Evolutionary conservation across 2,797 vertebrate genomes (phyloP), one percentile per base, ranked within the genome.

Genomic region (Perodicticus potto): DNA sequence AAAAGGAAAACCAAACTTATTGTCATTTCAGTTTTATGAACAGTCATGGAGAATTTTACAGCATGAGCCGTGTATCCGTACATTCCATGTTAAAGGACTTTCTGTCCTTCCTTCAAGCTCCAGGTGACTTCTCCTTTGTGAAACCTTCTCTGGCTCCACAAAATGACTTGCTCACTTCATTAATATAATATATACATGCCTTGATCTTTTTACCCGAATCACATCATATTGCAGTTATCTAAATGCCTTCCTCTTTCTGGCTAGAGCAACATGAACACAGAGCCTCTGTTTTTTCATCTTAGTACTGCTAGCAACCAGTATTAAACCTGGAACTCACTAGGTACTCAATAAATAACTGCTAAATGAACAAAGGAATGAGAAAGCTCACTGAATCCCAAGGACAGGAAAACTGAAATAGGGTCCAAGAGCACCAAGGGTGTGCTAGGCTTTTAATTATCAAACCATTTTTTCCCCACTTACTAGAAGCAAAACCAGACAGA

Each of bases 341-440:
- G 45, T 20, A 37, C 29, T 90, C 19, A 6, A n/a, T 27, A 87
- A 59, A 74, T 73, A 61, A 81, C 0, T 77, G 40, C 3, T 27
- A 34, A 86, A 40, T 83, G 91, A 76, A 91, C 13, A 65, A 43
- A 85, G 78, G 29, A 57, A 53, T 49, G 57, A 77, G 87, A 73
- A 89, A 96, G 86, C n/a, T 69, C 89, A 84, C 0, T 76, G 86
- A 96, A 63, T 13, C 76, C 83, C 49, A 29, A 88, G 69, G 74
- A 74, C 32, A 82, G 43, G 53, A 93, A 93, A 94, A 72, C 10
- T 22, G 76, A 88, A 94, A 89, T 32, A n/a, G 65, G 57, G 14
- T n/a, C 67, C 49, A 88, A 70, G 65, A 90, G 61, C 43, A 57
- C 29, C 53, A 78, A 63, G 78, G 43, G 3, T 23, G 12, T 32